Percentiles rank a stretch among this genome's conserved stretches.
phyloP scores from a whole-genome alignment of 2,797 vertebrate species.

The Momotus momota region DNA sequence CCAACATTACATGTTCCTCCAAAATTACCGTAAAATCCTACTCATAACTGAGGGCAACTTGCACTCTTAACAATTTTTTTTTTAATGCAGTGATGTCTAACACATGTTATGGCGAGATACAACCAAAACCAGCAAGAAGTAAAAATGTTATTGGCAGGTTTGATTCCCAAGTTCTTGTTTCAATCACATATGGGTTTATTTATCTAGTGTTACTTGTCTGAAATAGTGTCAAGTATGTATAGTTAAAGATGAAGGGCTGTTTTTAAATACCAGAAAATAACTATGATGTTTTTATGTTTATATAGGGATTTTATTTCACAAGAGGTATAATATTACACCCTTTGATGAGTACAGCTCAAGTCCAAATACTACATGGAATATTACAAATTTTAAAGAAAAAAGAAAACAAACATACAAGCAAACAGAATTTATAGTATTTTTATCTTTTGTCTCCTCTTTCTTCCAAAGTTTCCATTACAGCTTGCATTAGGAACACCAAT shows the following conservation, averaged over 20 bases:
- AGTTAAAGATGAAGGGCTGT: not conserved
- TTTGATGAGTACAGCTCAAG: not conserved
- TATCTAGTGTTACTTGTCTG: not conserved
- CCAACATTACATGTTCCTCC: not conserved
- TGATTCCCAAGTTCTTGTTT: not conserved
- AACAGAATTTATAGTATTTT: not conserved
- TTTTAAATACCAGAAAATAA: slow-evolving; percentile 5
- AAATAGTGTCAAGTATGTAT: not conserved
- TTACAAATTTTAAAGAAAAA: not conserved
- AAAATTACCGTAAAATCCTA: not conserved
- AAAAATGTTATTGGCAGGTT: not conserved
- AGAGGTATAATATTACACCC: not conserved
- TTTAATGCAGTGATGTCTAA: not conserved
- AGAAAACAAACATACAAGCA: not conserved
- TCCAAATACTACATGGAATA: not conserved
- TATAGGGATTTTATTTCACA: not conserved
- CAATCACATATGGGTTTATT: not conserved
- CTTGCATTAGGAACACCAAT: not conserved
- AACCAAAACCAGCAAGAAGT: not conserved
- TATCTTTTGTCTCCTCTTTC: not conserved
- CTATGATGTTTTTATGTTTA: not conserved
- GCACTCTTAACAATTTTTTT: not conserved
- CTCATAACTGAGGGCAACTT: not conserved
- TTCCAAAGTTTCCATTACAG: not conserved
- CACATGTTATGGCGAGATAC: not conserved